A percentile compares a stretch with the other conserved stretches of the same genome.
phyloP scores from a whole-genome alignment of 2,797 vertebrate species.

The Rhinatrema bivittatum region DNA sequence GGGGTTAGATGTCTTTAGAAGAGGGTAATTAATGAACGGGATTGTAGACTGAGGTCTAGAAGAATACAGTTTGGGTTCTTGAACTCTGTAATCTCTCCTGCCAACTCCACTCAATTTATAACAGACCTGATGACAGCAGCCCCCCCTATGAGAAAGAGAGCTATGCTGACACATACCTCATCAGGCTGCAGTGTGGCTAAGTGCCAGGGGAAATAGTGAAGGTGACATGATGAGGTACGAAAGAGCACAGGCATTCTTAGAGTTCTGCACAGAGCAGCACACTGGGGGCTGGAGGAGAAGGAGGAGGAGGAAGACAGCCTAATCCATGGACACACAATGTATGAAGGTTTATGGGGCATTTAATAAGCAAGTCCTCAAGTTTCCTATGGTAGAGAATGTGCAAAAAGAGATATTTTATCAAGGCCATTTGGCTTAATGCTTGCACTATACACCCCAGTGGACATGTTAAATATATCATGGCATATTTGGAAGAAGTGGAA shows the following conservation, averaged over 20 bases:
- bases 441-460: too few species aligned
- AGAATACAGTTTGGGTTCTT: background rate
- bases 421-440: too few species aligned
- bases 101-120: constrained; percentile 1
- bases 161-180: background rate
- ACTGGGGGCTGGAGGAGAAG: too few species aligned
- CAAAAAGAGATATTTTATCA: too few species aligned
- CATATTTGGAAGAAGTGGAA: too few species aligned
- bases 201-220: background rate
- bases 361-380: too few species aligned
- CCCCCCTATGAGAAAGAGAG: background rate
- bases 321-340: too few species aligned
- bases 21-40: background rate
- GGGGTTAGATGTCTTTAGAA: background rate
- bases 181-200: background rate
- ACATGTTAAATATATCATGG: too few species aligned
- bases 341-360: too few species aligned
- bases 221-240: background rate
- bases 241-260: background rate
- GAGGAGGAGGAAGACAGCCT: too few species aligned
- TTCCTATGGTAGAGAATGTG: too few species aligned
- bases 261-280: background rate
- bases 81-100: background rate
- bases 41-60: background rate
- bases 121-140: background rate